Evolutionary conservation across 2,888 invertebrate species (phyloP), one percentile per base, ranked within the genome.

Genomic region (Thera britannica): DNA sequence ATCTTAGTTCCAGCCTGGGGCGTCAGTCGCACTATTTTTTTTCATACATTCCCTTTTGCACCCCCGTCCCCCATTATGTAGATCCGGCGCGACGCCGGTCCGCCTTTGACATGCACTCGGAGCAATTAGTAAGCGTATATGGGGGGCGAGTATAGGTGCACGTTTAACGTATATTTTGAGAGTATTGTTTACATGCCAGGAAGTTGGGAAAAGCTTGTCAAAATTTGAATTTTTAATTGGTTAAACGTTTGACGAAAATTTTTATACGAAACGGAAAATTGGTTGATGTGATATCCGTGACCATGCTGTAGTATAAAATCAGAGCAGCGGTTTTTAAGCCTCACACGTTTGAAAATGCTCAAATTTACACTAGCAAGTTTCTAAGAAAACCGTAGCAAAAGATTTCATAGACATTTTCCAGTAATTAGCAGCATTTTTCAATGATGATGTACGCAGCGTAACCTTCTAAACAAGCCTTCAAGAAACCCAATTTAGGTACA

Each of bases 81-180:
- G 86, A 90, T 90, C 90, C 90, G 92, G 85, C 85, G 85, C 90
- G 92, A 87, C 92, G 92, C 92, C 93, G 93, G 92, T 92, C 83
- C 81, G 88, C 87, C 90, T 92, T 92, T 92, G 92, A 92, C 92
- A 91, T 89, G 89, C 91, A 92, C 92, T 92, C 89, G 82, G 78
- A 84, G 92, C 93, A 93, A 93, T 93, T 93, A 93, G 90, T 89
- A 90, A 86, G 89, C 75, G 72, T 72, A 73, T 72, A 73, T 71
- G 70, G 68, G 68, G 68, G 61, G 64, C 66, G 79, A 44, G 66
- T 72, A 71, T 70, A 72, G 71, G 68, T 72, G 59, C 67, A 62
- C 71, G 70, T 68, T 73, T 72, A 73, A 72, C 71, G 71, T 65
- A 70, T 65, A 76, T 73, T 75, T 76, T 68, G 69, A 72, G 70